These are phyloP conservation scores for Puffinus mauretanicus DNA, from an alignment of 2,113 vertebrate species.

Conservation along the genomic window DNA sequence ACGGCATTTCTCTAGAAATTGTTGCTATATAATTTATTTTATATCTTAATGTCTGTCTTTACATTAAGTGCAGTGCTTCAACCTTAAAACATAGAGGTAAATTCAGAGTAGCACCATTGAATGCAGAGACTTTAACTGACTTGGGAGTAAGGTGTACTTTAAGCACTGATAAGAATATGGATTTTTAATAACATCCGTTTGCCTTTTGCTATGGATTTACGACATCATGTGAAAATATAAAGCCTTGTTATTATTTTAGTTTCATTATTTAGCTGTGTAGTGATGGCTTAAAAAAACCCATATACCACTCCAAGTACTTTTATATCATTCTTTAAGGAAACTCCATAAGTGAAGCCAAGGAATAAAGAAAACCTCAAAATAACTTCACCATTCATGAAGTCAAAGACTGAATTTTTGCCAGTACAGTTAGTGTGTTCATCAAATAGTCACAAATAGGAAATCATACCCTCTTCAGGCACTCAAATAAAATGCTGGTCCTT, in stretches of 20 bases:
- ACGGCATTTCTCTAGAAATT: constrained; percentile 2
- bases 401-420: neutral
- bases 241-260: neutral
- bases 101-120: neutral
- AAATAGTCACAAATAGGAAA: neutral
- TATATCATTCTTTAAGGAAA: neutral
- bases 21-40: constrained; percentile 8
- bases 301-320: neutral
- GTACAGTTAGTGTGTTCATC: neutral
- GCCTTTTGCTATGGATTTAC: neutral
- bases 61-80: neutral
- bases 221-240: neutral
- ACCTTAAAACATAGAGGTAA: neutral
- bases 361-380: neutral
- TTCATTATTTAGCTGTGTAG: neutral
- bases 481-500: neutral
- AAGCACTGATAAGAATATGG: neutral
- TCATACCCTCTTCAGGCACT: neutral
- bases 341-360: neutral
- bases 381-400: neutral
- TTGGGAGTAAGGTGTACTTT: neutral
- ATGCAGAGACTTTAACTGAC: neutral
- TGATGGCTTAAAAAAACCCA: neutral
- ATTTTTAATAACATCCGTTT: neutral
- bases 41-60: neutral